These are phyloP conservation scores for Aepyceros melampus DNA, from an alignment of 2,113 vertebrate species.

Conservation along the genomic window DNA sequence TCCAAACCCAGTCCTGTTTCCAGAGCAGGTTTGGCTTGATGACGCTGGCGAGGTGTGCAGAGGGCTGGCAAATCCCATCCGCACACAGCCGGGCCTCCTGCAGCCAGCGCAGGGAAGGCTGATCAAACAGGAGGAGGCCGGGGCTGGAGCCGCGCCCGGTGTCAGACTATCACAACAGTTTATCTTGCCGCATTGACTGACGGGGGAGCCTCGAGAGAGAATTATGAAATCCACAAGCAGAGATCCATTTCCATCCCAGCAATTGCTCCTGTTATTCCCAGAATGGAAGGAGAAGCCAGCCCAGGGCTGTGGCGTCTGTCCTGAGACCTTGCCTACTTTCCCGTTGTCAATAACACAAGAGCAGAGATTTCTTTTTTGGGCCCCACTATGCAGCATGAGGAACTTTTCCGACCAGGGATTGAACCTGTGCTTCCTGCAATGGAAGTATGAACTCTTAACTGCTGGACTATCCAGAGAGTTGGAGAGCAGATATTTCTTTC, in stretches of 20 bases:
- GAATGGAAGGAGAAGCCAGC: not conserved
- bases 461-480: not conserved
- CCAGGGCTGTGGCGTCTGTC: not conserved
- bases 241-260: not conserved
- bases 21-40: not conserved
- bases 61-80: not conserved
- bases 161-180: not conserved
- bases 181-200: not conserved
- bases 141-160: not conserved
- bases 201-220: not conserved
- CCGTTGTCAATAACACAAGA: rapidly evolving
- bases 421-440: not conserved
- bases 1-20: not conserved
- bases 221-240: constrained; percentile 21
- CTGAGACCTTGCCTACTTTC: not conserved
- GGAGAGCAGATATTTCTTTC: not conserved
- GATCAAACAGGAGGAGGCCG: not conserved
- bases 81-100: rapidly evolving
- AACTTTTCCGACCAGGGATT: not conserved
- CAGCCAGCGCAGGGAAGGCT: not conserved
- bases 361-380: not conserved
- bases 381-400: not conserved
- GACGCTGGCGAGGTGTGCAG: not conserved
- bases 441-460: not conserved
- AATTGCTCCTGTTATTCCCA: not conserved